Percentiles rank a stretch among this genome's conserved stretches.
These are phyloP conservation scores for Nineta flava DNA, from an alignment of 2,888 invertebrate genomes.

Conservation along the genomic window DNA sequence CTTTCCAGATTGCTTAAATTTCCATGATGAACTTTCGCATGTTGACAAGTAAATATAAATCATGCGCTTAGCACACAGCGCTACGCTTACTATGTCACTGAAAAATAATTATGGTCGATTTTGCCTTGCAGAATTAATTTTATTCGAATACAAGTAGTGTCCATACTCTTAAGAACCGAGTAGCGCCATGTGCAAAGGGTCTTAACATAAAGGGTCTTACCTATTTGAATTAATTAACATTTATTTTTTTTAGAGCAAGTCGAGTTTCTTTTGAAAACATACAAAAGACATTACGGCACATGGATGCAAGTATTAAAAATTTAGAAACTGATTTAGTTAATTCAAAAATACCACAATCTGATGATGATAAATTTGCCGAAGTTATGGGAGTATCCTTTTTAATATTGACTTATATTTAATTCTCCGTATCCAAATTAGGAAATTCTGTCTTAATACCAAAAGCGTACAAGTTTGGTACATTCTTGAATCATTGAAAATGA, in stretches of 20 bases:
- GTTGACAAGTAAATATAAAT: conserved; percentile 46
- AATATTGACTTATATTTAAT: not conserved
- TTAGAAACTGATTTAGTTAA: conserved; percentile 83
- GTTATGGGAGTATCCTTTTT: conserved; percentile 73
- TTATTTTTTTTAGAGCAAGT: conserved; percentile 45
- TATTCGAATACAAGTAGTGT: too few species aligned
- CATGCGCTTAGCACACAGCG: too few species aligned
- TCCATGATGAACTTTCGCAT: conserved; percentile 79
- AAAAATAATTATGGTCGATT: too few species aligned
- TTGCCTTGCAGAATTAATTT: too few species aligned
- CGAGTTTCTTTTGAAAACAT: conserved; percentile 69
- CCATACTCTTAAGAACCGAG: too few species aligned
- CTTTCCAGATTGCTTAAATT: conserved; percentile 69
- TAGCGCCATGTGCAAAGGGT: too few species aligned
- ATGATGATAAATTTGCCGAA: conserved; percentile 71
- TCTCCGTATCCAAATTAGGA: not conserved
- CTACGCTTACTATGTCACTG: too few species aligned
- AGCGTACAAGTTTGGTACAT: not conserved
- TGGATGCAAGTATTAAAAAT: conserved; percentile 76
- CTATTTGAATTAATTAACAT: not conserved
- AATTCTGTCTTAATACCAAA: not conserved
- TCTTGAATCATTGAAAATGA: too few species aligned
- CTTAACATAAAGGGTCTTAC: too few species aligned
- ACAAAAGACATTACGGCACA: conserved; percentile 64
- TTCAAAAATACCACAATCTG: conserved; percentile 59